Evolutionary conservation across 2,888 invertebrate genomes (phyloP), one percentile per base, ranked within the genome.

Genomic region (Strigamia crassipes): DNA sequence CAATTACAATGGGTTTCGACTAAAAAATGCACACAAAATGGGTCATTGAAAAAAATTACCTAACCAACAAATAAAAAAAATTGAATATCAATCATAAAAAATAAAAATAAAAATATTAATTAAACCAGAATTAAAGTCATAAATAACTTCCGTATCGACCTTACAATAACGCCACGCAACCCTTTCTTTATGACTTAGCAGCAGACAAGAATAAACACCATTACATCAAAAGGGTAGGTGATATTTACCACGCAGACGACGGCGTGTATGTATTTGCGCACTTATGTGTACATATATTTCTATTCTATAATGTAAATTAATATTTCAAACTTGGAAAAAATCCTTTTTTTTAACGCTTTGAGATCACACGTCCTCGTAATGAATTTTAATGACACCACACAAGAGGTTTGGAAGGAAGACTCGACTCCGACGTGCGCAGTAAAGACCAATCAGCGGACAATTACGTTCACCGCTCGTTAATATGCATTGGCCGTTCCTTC

Each of bases 1-100:
- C 83, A 84, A 23, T 82, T 86, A 38, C 85, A 85, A 9, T 86
- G 86, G 86, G 13, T 18, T 34, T 15, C 34, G 0, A 13, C 12
- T 23, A 73, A 73, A 31, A 73, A 31, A 27, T 23, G 6, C 15
- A 10, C 13, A 13, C 12, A 23, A 73, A 73, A 73, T 31, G 73
- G 73, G n/a, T 27, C 73, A 31, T 10, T 12, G 27, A 73, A 10
- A 27, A 61, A 73, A 73, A 12, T 13, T 5, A 31, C 15, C 31
- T 31, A 51, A 13, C 51, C 15, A 18, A 51, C 21, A 23, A 66
- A n/a, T n/a, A 61, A 66, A 66, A 66, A 23, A 23, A n/a, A 23
- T 66, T 18, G 1, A n/a, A 21, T 21, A 23, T 66, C 23, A 66
- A 21, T 12, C 12, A 1, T 66, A 21, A 21, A 21, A 21, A 66